These are phyloP conservation scores for Selene dorsalis DNA, from an alignment of 2,797 vertebrate genomes.

Conservation along the genomic window DNA sequence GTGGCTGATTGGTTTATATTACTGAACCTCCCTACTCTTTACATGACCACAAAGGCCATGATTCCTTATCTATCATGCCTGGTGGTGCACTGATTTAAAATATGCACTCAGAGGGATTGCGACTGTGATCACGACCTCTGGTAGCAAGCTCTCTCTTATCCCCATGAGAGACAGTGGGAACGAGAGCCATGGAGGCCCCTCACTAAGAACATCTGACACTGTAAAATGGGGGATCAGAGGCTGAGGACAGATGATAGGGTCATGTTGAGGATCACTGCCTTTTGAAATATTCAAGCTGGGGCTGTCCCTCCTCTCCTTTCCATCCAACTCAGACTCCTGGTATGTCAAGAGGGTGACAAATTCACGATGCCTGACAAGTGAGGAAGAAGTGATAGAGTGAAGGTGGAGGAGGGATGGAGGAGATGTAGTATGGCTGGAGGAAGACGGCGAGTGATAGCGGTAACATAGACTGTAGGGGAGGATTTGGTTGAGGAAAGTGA, in stretches of 20 bases:
- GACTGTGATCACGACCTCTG: constrained; percentile 50
- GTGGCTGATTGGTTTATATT: not conserved
- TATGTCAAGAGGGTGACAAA: constrained; percentile 62
- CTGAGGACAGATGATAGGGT: constrained; percentile 65
- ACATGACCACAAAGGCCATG: constrained; percentile 22
- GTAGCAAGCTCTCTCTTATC: constrained; percentile 42
- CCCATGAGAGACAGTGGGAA: constrained; percentile 54
- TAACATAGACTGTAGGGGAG: constrained; percentile 5
- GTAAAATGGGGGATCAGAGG: constrained; percentile 63
- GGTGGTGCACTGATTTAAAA: constrained; percentile 41
- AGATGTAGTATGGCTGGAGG: constrained; percentile 29
- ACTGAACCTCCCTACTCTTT: not conserved
- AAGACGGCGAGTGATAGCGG: constrained; percentile 9
- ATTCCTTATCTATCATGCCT: constrained; percentile 28
- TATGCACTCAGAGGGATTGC: constrained; percentile 29
- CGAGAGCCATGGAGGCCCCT: constrained; percentile 38
- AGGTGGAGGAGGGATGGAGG: constrained; percentile 38
- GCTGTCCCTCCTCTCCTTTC: constrained; percentile 49
- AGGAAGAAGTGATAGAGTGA: constrained; percentile 51
- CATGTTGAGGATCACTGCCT: constrained; percentile 65
- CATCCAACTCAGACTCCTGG: constrained; percentile 31
- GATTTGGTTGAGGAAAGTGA: constrained; percentile 16
- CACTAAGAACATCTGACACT: constrained; percentile 62
- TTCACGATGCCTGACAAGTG: constrained; percentile 54
- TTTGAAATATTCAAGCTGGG: constrained; percentile 75